Conservation (phyloP, 2,113 vertebrate genomes). For the Rhinichthys klamathensis region DNA sequence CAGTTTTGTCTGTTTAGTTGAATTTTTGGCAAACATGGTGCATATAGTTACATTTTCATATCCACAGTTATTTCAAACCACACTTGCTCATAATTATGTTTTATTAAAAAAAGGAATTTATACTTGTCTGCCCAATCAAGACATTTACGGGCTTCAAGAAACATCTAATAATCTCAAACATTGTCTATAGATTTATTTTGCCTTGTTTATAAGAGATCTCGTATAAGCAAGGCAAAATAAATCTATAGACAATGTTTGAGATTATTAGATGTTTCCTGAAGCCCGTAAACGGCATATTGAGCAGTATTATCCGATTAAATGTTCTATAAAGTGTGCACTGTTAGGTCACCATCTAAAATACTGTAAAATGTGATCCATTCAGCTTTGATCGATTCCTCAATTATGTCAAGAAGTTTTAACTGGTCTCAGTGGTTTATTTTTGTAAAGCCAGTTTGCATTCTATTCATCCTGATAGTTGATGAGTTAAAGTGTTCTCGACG, state of each 20-base stretch:
- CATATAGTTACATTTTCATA: neutral
- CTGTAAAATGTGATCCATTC: neutral
- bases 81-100: neutral
- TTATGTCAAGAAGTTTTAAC: neutral
- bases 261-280: too few species aligned
- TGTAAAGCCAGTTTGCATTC: neutral
- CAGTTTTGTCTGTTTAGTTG: neutral
- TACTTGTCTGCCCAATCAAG: neutral
- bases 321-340: neutral
- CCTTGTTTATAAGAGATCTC: neutral
- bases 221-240: too few species aligned
- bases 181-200: neutral
- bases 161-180: neutral
- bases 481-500: neutral
- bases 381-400: neutral
- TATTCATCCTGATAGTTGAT: neutral
- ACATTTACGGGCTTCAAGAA: neutral
- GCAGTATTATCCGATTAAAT: neutral
- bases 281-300: neutral
- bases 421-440: neutral
- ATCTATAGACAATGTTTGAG: too few species aligned
- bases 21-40: neutral
- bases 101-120: neutral
- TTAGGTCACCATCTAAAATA: neutral
- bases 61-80: neutral